Base-by-base conservation (phyloP, 2,113 vertebrate species). In the Acrocephalus kingi region DNA sequence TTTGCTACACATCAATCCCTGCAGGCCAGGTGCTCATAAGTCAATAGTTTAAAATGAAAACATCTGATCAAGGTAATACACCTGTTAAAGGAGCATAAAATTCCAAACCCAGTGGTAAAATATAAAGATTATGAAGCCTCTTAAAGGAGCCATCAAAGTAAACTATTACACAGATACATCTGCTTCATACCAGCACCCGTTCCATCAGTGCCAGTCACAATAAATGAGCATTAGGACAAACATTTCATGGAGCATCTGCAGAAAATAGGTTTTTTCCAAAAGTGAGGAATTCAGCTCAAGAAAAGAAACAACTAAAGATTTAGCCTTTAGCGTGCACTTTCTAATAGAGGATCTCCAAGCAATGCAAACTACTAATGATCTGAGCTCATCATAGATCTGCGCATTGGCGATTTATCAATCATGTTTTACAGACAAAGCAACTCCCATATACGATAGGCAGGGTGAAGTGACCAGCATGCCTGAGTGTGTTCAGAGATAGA, bases 21-120 rank as follows among this genome's bases (percentile, higher is more conserved):
- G 56, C 96, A 97, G 98, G 98, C 97, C 97, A 97, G 97, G 97
- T 95, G 97, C 96, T 98, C 97, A n/a, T 97, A 97, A 98, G 98
- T 98, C 98, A 98, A 98, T 94, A 98, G 96, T 97, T 97, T 97
- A 97, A 98, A 97, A 97, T 97, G 97, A 97, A 97, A 98, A 97
- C 97, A 97, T 97, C 97, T 98, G 97, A 98, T 97, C 97, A 97
- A 97, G 97, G 96, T 97, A 98, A 97, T 96, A 97, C 95, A 98
- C 98, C 98, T 98, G 97, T 97, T 97, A 98, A 95, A 98, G 81
- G 95, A 95, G 84, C 94, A 98, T 97, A 98, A 98, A 98, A 97
- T 90, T 96, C 85, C 93, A 94, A 97, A 96, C 96, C 96, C 97
- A 98, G 82, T 96, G 93, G 98, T 98, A 97, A 98, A 97, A 97